These are phyloP conservation scores for Sterna hirundo DNA, from an alignment of 2,113 vertebrate genomes.

Conservation along the genomic window DNA sequence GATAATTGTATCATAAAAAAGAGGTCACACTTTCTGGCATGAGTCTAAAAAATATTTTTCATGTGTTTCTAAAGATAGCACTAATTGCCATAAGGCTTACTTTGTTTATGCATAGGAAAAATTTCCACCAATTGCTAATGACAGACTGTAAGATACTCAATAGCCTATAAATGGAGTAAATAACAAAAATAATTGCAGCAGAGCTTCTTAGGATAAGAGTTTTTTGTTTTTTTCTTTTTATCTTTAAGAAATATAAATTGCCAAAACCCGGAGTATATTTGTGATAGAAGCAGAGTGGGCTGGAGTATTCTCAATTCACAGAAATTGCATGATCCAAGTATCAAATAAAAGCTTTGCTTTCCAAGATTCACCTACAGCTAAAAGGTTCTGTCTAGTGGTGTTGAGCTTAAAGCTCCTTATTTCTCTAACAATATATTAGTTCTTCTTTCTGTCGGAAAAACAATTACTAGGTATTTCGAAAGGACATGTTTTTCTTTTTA, in stretches of 20 bases:
- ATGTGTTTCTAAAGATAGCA: background rate
- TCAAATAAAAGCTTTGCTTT: background rate
- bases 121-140: background rate
- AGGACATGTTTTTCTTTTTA: rapidly evolving
- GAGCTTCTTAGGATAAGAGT: background rate
- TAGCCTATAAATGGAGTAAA: background rate
- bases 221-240: no score
- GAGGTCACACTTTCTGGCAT: background rate
- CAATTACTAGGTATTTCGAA: background rate
- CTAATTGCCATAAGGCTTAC: background rate
- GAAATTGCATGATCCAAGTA: background rate
- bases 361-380: background rate
- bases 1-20: background rate
- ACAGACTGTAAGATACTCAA: background rate
- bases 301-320: background rate
- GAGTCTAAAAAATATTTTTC: background rate
- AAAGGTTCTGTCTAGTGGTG: background rate
- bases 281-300: background rate
- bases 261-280: background rate
- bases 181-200: background rate
- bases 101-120: background rate
- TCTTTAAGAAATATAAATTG: background rate
- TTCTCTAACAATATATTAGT: background rate
- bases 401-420: background rate
- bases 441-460: background rate